These are phyloP conservation scores for Styela clava DNA, from an alignment of 23 tunicate species.

Conservation along the genomic window DNA sequence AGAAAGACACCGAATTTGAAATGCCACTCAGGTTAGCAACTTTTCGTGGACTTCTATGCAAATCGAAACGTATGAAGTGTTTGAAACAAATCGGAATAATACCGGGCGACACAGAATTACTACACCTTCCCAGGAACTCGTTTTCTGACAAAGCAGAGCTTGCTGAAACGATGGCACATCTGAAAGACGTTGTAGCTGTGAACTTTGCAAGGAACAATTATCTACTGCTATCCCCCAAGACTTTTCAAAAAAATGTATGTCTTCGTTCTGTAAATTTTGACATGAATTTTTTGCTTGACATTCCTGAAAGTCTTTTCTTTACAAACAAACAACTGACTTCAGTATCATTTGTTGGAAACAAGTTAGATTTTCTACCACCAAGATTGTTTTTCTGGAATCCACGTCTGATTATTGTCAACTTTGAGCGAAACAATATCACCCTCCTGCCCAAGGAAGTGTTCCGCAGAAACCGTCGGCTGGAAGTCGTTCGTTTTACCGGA, in stretches of 20 bases:
- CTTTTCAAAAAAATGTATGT: not conserved
- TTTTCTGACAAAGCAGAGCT: slow-evolving; percentile 21
- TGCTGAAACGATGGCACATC: slow-evolving; percentile 17
- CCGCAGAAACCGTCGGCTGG: slow-evolving; percentile 2
- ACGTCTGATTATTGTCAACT: slow-evolving; percentile 2
- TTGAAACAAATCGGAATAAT: slow-evolving; percentile 8
- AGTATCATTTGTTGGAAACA: slow-evolving; percentile 18
- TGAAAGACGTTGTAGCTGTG: slow-evolving; percentile 9
- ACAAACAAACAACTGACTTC: slow-evolving; percentile 3
- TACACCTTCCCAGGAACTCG: slow-evolving; percentile 6
- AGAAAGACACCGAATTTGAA: slow-evolving; percentile 8
- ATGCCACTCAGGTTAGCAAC: not conserved
- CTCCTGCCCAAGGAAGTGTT: slow-evolving; percentile 19
- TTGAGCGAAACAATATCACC: slow-evolving; percentile 18
- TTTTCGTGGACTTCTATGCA: slow-evolving; percentile 11
- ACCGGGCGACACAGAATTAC: slow-evolving; percentile 14
- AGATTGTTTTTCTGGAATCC: slow-evolving; percentile 8
- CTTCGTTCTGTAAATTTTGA: slow-evolving; percentile 18
- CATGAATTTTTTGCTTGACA: slow-evolving; percentile 3
- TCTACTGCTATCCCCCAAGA: slow-evolving; percentile 1
- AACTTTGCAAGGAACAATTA: slow-evolving; percentile 19
- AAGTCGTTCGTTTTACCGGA: slow-evolving; percentile 3
- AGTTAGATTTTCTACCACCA: slow-evolving; percentile 16
- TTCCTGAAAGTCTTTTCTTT: slow-evolving; percentile 9
- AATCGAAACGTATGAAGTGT: not conserved